A percentile compares a stretch with the other conserved stretches of the same genome.
These are phyloP conservation scores for Oxyteleia sp. DNA, from an alignment of 2,888 invertebrate species.

Conservation along the genomic window DNA sequence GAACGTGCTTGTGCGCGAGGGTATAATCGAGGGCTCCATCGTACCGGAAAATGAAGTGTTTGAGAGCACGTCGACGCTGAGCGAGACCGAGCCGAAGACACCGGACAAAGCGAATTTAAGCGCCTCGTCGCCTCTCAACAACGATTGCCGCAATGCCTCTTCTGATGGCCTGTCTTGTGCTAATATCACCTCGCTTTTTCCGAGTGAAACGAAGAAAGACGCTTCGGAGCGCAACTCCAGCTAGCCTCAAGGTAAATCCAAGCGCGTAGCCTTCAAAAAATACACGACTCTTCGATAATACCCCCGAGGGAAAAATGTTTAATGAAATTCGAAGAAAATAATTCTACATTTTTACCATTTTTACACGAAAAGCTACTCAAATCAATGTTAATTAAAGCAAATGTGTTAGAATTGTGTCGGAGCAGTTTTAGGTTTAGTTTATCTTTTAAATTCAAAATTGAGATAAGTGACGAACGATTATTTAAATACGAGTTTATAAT, in stretches of 20 bases:
- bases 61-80: slow-evolving; percentile 52
- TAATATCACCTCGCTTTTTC: slow-evolving; percentile 79
- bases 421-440: too few species aligned
- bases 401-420: too few species aligned
- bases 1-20: slow-evolving; percentile 85
- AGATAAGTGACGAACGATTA: too few species aligned
- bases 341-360: too few species aligned
- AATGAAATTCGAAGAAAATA: too few species aligned
- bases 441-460: too few species aligned
- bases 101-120: slow-evolving; percentile 4
- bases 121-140: slow-evolving; percentile 33
- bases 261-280: slow-evolving; percentile 84
- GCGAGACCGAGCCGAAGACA: slow-evolving; percentile 24
- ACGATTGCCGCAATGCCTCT: slow-evolving; percentile 62
- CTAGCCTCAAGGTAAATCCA: slow-evolving; percentile 87
- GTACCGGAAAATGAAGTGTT: slow-evolving; percentile 32
- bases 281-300: slow-evolving; percentile 86
- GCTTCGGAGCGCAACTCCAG: slow-evolving; percentile 83
- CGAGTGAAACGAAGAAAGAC: slow-evolving; percentile 84
- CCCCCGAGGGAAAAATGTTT: too few species aligned
- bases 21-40: slow-evolving; percentile 78
- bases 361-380: too few species aligned
- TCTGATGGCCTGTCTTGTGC: slow-evolving; percentile 76
- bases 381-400: too few species aligned
- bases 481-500: too few species aligned